Percentiles rank a stretch among this genome's conserved stretches.
Conservation (phyloP, 2,888 invertebrate genomes). For the Ypsolopha sequella region DNA sequence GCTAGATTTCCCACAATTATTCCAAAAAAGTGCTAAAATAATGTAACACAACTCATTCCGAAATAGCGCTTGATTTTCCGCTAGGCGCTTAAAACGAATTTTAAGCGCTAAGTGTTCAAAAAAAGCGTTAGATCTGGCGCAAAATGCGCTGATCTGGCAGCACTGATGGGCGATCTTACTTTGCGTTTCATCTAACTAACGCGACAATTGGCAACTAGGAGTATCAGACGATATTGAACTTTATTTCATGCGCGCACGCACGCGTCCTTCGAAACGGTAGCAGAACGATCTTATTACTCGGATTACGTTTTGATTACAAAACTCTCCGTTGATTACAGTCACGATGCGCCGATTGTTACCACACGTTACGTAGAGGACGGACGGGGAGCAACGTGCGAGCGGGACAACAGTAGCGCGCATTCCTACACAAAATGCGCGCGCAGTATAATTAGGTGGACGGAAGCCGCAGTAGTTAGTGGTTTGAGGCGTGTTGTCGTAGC, state of each 20-base stretch:
- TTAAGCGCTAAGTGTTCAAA: too few relatives aligned
- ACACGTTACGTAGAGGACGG: background rate
- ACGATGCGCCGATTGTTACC: background rate
- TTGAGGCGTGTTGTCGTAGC: constrained; percentile 60
- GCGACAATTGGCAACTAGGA: too few relatives aligned
- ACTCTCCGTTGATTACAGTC: background rate
- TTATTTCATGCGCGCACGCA: background rate
- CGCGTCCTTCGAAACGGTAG: background rate
- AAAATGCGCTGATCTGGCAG: too few relatives aligned
- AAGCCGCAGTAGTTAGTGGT: constrained; percentile 56
- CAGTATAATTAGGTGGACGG: constrained; percentile 56
- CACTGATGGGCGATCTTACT: too few relatives aligned
- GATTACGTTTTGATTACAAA: background rate
- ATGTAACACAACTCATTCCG: too few relatives aligned
- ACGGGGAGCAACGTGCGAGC: background rate
- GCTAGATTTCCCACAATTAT: too few relatives aligned
- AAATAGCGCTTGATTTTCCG: too few relatives aligned
- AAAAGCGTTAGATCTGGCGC: too few relatives aligned
- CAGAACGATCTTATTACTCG: background rate
- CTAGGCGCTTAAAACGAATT: too few relatives aligned
- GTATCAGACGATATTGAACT: background rate
- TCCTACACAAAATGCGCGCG: constrained; percentile 1
- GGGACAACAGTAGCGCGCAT: background rate
- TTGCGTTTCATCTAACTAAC: too few relatives aligned
- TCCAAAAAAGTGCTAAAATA: too few relatives aligned